Conservation (phyloP, 2,888 invertebrate genomes). For the Harpagoxenus sublaevis region DNA sequence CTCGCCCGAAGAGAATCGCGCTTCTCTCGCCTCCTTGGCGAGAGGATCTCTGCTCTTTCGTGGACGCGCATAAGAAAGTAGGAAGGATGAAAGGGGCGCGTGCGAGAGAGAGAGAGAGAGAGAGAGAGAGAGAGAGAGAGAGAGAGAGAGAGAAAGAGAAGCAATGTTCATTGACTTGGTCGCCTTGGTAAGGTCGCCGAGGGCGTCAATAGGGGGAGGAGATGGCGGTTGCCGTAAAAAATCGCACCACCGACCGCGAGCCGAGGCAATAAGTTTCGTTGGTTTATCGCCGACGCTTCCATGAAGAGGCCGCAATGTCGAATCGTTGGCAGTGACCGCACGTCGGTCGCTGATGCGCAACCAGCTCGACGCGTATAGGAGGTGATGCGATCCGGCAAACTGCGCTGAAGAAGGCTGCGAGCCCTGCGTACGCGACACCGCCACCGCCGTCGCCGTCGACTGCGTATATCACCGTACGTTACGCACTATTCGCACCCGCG, state of each 20-base stretch:
- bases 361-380: constrained; percentile 19
- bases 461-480: constrained; percentile 73
- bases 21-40: constrained; percentile 5
- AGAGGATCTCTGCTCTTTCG: constrained; percentile 3
- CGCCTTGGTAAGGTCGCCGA: constrained; percentile 79
- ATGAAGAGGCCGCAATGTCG: constrained; percentile 73
- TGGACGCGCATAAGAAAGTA: constrained; percentile 33
- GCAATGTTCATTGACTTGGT: constrained; percentile 69
- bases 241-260: constrained; percentile 77
- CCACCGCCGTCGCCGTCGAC: constrained; percentile 30
- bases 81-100: constrained; percentile 16
- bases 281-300: constrained; percentile 82
- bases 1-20: constrained; percentile 42
- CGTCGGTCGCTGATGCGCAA: constrained; percentile 40
- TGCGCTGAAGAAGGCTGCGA: constrained; percentile 3
- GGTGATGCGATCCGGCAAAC: constrained; percentile 40
- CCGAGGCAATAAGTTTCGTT: constrained; percentile 82
- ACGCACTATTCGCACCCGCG: constrained; percentile 67
- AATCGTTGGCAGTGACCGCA: constrained; percentile 68
- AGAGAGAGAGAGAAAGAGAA: background rate
- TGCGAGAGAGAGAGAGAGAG: background rate
- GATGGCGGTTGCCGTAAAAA: constrained; percentile 60
- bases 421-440: constrained; percentile 17
- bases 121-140: background rate
- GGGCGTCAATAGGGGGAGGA: constrained; percentile 75